Evolutionary conservation across 2,888 invertebrate species (phyloP).

Genomic region (Cylindroiulus punctatus): DNA sequence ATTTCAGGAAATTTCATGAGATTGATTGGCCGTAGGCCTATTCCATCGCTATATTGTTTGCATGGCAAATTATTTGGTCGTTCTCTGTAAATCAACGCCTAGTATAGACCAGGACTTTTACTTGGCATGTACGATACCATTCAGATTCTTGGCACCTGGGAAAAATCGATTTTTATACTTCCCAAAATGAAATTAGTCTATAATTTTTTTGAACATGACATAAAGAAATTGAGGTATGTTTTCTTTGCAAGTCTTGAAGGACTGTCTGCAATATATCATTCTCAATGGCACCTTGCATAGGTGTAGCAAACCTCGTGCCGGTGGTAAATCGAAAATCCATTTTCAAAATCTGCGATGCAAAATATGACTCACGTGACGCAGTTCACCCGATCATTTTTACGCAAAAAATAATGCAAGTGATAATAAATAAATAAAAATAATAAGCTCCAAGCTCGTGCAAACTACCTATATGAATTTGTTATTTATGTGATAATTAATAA

Average conservation of each 20-base stretch:
- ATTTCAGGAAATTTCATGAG: neutral
- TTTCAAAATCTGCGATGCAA: slow-evolving; percentile 26
- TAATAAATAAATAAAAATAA: neutral
- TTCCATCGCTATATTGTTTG: neutral
- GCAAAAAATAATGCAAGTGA: neutral
- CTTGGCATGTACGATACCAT: neutral
- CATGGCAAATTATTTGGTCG: neutral
- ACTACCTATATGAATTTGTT: neutral
- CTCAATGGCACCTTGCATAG: neutral
- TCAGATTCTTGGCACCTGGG: neutral
- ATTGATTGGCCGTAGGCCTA: neutral
- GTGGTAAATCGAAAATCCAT: slow-evolving; percentile 13
- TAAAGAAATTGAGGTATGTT: neutral
- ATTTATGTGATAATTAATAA: neutral
- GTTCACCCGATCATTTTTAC: too few relatives aligned
- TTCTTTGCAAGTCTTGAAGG: neutral
- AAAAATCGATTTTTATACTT: slow-evolving; percentile 2
- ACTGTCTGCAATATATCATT: neutral
- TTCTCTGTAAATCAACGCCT: neutral
- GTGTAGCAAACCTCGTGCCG: neutral
- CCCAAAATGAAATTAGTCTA: neutral
- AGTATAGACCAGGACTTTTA: neutral
- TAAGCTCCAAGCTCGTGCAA: neutral
- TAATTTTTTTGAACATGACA: neutral
- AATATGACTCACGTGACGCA: too few relatives aligned